Evolutionary conservation across 2,797 vertebrate genomes (phyloP).

Genomic region (Vultur gryphus): DNA sequence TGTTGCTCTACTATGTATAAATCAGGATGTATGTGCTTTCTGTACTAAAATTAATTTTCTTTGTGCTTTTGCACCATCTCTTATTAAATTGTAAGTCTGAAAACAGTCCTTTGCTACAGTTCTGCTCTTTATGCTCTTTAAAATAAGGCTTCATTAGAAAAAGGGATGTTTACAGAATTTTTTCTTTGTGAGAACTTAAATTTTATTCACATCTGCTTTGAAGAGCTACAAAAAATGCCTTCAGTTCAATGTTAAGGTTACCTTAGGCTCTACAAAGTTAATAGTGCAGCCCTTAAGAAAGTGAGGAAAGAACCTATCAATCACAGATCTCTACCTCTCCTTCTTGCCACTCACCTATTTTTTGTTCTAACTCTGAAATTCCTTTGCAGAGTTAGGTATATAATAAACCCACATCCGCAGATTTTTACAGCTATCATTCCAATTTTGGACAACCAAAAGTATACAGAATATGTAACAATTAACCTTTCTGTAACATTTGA

Average conservation of each 20-base stretch:
- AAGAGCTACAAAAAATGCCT: not conserved
- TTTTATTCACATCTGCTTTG: not conserved
- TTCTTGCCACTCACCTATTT: not conserved
- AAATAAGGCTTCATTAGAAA: not conserved
- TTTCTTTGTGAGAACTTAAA: not conserved
- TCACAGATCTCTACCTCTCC: not conserved
- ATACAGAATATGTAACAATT: not conserved
- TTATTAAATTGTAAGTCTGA: not conserved
- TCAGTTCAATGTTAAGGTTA: not conserved
- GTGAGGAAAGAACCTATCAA: not conserved
- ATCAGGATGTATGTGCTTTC: not conserved
- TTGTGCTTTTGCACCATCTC: not conserved
- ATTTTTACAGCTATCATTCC: not conserved
- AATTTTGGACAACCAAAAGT: not conserved
- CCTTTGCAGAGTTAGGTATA: not conserved
- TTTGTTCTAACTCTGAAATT: not conserved
- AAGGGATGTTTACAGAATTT: accelerated
- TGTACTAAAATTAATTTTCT: not conserved
- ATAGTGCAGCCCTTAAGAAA: not conserved
- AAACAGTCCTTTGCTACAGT: not conserved
- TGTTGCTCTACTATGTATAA: not conserved
- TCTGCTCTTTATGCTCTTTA: not conserved
- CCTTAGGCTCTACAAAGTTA: not conserved
- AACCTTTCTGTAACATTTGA: not conserved
- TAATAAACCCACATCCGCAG: not conserved